Percentiles rank a stretch among this genome's conserved stretches.
Conservation (phyloP, 2,888 invertebrate genomes). For the Lycaena phlaeas region DNA sequence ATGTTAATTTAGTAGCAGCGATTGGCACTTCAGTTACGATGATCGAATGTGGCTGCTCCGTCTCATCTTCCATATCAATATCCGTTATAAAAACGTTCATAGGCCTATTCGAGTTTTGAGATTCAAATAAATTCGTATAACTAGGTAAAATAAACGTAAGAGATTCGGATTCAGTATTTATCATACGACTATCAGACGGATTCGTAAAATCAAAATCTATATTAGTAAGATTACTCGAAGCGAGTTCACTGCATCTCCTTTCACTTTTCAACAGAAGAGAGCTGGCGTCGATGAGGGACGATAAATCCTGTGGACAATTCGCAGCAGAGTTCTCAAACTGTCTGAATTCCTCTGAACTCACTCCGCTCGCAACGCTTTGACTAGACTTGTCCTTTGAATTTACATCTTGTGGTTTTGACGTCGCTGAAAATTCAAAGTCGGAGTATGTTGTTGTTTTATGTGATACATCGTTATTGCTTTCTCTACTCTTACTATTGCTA, state of each 20-base stretch:
- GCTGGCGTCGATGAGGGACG: constrained; percentile 44
- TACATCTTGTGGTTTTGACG: constrained; percentile 41
- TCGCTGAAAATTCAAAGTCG: constrained; percentile 46
- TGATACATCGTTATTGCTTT: constrained; percentile 30
- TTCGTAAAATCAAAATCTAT: constrained; percentile 27
- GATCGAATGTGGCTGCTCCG: constrained; percentile 61
- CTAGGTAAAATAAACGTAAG: constrained; percentile 40
- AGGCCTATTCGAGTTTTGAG: constrained; percentile 38
- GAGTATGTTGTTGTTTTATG: constrained; percentile 41
- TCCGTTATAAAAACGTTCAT: constrained; percentile 39
- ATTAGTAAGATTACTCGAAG: constrained; percentile 24
- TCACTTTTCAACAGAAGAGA: constrained; percentile 42
- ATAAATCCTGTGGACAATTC: constrained; percentile 47
- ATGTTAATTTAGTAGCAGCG: constrained; percentile 33
- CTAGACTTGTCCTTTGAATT: constrained; percentile 35
- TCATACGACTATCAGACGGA: constrained; percentile 26
- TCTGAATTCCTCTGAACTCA: constrained; percentile 45
- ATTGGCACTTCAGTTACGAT: constrained; percentile 53
- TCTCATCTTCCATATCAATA: constrained; percentile 50
- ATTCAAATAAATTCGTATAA: constrained; percentile 50
- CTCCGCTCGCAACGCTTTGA: constrained; percentile 38
- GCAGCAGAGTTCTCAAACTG: constrained; percentile 44
- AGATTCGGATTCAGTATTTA: constrained; percentile 28
- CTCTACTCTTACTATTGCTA: constrained; percentile 28
- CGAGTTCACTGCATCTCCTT: constrained; percentile 36